These are phyloP conservation scores for Calameuta idolon DNA, from an alignment of 2,888 invertebrate genomes.

Conservation along the genomic window DNA sequence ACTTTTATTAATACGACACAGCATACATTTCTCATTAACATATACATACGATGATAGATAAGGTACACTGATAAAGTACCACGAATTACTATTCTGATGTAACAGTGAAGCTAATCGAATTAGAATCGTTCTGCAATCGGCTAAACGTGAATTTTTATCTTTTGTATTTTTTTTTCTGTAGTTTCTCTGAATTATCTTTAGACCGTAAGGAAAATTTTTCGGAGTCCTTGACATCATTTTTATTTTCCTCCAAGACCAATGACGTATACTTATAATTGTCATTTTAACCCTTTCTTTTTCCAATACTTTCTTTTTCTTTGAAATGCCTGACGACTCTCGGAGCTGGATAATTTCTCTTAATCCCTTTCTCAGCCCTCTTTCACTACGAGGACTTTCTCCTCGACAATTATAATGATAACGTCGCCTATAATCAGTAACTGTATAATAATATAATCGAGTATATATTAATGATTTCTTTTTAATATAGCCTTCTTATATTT, in stretches of 20 bases:
- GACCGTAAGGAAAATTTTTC: neutral
- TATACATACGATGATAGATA: constrained; percentile 35
- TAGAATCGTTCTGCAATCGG: neutral
- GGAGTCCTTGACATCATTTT: neutral
- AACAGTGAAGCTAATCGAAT: constrained; percentile 1
- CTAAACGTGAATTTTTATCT: neutral
- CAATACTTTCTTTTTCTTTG: neutral
- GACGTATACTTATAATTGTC: neutral
- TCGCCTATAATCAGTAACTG: neutral
- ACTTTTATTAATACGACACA: constrained; percentile 50
- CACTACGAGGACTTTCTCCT: neutral
- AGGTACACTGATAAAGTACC: neutral
- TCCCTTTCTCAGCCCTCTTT: neutral
- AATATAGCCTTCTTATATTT: neutral
- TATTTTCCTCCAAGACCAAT: neutral
- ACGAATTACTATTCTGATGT: neutral
- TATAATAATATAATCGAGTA: neutral
- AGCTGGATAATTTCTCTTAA: constrained; percentile 10
- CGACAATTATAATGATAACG: neutral
- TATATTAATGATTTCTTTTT: neutral
- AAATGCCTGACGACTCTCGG: constrained; percentile 18
- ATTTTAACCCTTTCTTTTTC: neutral
- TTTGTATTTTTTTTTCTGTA: neutral
- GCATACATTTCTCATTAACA: constrained; percentile 46
- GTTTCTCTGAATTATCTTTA: neutral